Conservation (phyloP, 2,888 invertebrate species). For the Branchellion lobata region DNA sequence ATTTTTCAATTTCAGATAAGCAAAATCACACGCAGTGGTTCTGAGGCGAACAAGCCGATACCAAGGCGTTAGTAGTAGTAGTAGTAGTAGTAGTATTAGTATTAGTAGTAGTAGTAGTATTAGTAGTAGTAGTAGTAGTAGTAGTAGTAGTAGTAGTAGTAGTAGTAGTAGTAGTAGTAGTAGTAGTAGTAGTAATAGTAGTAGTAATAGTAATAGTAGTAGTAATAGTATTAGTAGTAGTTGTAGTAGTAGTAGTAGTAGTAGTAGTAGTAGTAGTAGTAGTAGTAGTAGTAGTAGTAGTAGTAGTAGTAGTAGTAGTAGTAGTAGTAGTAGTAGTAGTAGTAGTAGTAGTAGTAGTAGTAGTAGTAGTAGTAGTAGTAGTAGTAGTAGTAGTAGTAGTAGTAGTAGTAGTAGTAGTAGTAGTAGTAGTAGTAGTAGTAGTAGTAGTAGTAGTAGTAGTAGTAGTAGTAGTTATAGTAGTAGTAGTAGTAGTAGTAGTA, state of each 20-base stretch:
- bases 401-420: slow-evolving; percentile 39
- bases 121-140: slow-evolving; percentile 26
- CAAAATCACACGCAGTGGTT: slow-evolving; percentile 43
- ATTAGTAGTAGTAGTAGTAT: slow-evolving; percentile 43
- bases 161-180: slow-evolving; percentile 45
- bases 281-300: slow-evolving; percentile 45
- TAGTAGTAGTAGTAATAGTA: slow-evolving; percentile 45
- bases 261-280: slow-evolving; percentile 43
- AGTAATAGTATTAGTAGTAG: slow-evolving; percentile 18
- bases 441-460: slow-evolving; percentile 8
- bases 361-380: slow-evolving; percentile 46
- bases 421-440: slow-evolving; percentile 20
- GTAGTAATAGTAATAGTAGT: slow-evolving; percentile 45
- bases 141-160: slow-evolving; percentile 45
- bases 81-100: slow-evolving; percentile 45
- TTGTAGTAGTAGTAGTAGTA: slow-evolving; percentile 5
- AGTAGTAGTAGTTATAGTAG: slow-evolving; percentile 17
- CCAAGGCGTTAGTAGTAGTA: slow-evolving; percentile 35
- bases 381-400: slow-evolving; percentile 44
- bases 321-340: slow-evolving; percentile 45
- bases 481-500: neutral
- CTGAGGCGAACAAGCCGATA: slow-evolving; percentile 36
- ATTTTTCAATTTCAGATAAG: too few species aligned
- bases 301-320: slow-evolving; percentile 45
- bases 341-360: slow-evolving; percentile 44